Conservation (phyloP, 2,113 vertebrate species). For the Brachypodius melanocephalos region DNA sequence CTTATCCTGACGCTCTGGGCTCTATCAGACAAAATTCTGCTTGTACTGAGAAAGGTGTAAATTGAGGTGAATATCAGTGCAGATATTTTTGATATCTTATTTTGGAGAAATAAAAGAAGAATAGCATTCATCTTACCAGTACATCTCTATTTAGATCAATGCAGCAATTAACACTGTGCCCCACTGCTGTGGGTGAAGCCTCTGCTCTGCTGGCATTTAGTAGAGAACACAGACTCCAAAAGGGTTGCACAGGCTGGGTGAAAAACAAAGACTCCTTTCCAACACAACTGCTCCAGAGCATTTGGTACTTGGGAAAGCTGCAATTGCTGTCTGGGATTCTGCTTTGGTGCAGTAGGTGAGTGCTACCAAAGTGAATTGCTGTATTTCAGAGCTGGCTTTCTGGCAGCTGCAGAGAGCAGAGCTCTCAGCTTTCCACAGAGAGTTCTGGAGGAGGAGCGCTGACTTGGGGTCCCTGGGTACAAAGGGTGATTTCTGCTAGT, state of each 20-base stretch:
- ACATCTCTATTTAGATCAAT: not conserved
- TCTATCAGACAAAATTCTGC: not conserved
- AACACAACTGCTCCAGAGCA: not conserved
- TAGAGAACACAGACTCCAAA: not conserved
- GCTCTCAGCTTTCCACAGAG: constrained; percentile 6
- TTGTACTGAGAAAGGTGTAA: not conserved
- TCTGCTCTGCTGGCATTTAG: not conserved
- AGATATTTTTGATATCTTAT: not conserved
- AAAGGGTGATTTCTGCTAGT: constrained; percentile 78
- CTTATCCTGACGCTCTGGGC: not conserved
- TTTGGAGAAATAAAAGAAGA: not conserved
- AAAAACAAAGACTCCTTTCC: not conserved
- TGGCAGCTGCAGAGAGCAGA: not conserved
- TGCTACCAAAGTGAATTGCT: not conserved
- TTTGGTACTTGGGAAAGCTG: not conserved
- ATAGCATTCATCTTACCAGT: not conserved
- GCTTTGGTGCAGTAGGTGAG: not conserved
- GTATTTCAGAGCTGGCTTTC: not conserved
- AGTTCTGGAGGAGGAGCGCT: constrained; percentile 75
- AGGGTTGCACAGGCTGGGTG: not conserved
- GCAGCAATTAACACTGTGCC: not conserved
- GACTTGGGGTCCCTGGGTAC: constrained; percentile 88
- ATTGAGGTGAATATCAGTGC: not conserved
- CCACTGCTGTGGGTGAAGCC: not conserved
- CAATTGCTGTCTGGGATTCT: not conserved